Base-by-base conservation (phyloP, 2,888 invertebrate genomes). In the Suillia variegata region DNA sequence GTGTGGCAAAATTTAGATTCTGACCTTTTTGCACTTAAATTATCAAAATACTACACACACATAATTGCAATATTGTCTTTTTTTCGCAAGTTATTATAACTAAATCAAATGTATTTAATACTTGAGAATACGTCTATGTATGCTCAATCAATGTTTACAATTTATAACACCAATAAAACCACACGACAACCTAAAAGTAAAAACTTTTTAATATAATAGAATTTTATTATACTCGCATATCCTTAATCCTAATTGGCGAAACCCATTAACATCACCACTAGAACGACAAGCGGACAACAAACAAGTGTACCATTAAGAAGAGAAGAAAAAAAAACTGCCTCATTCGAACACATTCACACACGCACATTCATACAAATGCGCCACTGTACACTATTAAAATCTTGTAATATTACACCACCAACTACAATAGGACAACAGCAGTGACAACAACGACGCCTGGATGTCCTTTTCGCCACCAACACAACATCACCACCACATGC, bases 231-330 rank as follows among this genome's bases (percentile, higher is more conserved):
- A 47, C 17, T 21, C 31, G 26, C 54, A 50, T 48, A 52, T 51
- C 45, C 59, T 59, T 69, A 66, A 69, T 65, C 67, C 67, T 68
- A 68, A 67, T 69, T 67, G 67, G 62, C 66, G 66, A 67, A 69
- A 66, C 66, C 69, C 67, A 69, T 68, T 69, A 69, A 69, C 67
- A 67, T 61, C 64, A 63, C 67, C 69, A 65, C 67, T 59, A 65
- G 21, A 61, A 61, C 55, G 54, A 56, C 24, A 55, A 51, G 55
- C 45, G 62, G 61, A 57, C 56, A 59, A 33, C 38, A n/a, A 4
- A 38, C 4, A 38, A 38, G 4, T 38, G 38, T 13, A 38, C 31
- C 31, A 6, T 31, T 12, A 31, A 31, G n/a, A n/a, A n/a, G n/a
- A n/a, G n/a, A n/a, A n/a, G n/a, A n/a, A n/a, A n/a, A n/a, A 31